Base-by-base conservation (phyloP, 1,140 invertebrate genomes). In the Nebria ingens region DNA sequence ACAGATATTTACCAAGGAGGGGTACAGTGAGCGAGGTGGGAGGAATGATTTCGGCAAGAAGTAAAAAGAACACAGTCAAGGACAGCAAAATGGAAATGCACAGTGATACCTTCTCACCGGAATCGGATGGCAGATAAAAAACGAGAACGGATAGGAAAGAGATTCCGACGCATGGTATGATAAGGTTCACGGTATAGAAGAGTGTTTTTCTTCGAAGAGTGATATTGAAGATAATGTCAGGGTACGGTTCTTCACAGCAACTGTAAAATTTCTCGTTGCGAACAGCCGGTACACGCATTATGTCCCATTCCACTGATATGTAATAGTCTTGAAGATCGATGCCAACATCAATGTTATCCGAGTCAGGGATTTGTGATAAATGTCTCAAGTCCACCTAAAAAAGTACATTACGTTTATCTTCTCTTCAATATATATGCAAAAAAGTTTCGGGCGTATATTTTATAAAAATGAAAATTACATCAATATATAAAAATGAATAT, bases 61-160 rank as follows among this genome's bases (percentile, higher is more conserved):
- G 80, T 59, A 99, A 79, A 79, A 99, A 98, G 80, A 98, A 99
- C 77, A 98, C 95, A 66, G 96, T 99, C 63, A 99, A 77, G 56
- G 96, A 98, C 19, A 99, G 87, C 54, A 99, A 79, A 71, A 99
- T 98, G 59, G 94, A 98, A 66, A 99, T 98, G 71, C 93, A 97
- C 25, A 99, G 82, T 50, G 94, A 95, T 62, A 98, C 87, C 69
- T 98, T 97, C 73, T 98, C 96, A 53, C 96, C 94, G 38, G 92
- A 96, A 74, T 98, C 94, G 52, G 93, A 97, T 25, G 97, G 97
- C 62, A 99, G 72, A 73, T 99, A 99, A 76, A 99, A 99, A 55
- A 99, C 97, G 21, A 99, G 77, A 15, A 98, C 91, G 50, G 96
- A 97, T 19, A 99, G 82, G 74, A 97, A 98, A 22, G 94, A 97